Base-by-base conservation (phyloP, 2,797 vertebrate species). In the Phataginus tetradactyla region DNA sequence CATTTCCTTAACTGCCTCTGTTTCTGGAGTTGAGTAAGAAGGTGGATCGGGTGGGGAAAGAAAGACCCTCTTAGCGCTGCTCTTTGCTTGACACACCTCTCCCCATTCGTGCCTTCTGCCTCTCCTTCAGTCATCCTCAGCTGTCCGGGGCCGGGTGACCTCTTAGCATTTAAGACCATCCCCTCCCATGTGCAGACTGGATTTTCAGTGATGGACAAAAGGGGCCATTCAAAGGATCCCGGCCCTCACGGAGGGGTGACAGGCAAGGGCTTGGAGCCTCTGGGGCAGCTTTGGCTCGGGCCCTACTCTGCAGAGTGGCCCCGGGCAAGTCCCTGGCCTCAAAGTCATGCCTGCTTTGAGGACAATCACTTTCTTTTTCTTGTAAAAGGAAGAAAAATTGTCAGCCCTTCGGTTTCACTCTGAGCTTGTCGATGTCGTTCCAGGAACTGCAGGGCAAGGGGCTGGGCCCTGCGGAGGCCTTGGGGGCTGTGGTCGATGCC, bases 351-450 rank as follows among this genome's bases (percentile, higher is more conserved):
- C 77, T 20, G 45, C 63, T 94, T 53, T 45, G 57, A 37, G 59
- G 69, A 86, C 89, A 89, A 75, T 94, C 96, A 95, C 96, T 98
- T 98, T 98, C 97, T 94, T 98, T 98, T 97, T 97, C 97, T 96
- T 92, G 80, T 95, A 92, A 97, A 92, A 68, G 84, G 81, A 90
- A 91, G 53, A 87, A 78, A 96, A 96, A 95, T 90, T 68, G 86
- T 49, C 87, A 92, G 91, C 32, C 23, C 32, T 71, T 85, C 39
- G 9, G 94, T 97, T 98, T 95, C 74, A 1, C 72, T 97, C 80
- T 98, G 97, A 97, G 69, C 39, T 12, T 63, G 55, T 14, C 3
- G 0, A 63, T 49, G 92, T 94, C 97, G 96, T 98, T 98, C 97
- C 97, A 98, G 97, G 97, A 98, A 98, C 92, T 86, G 39, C 71